A percentile compares a stretch with the other conserved stretches of the same genome.
Conservation (phyloP, 1,140 invertebrate genomes). For the Danaus melanippus region DNA sequence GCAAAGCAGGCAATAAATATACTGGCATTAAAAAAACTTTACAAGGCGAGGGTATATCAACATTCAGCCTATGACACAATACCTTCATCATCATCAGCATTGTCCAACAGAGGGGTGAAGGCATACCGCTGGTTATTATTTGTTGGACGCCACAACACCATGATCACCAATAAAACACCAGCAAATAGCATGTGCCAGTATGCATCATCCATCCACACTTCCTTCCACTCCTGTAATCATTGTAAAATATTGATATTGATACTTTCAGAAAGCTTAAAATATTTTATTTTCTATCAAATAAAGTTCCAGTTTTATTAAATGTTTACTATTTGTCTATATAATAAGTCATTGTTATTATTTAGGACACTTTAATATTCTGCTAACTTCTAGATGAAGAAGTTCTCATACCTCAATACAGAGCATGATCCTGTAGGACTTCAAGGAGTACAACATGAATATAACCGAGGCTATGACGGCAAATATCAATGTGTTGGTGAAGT, state of each 20-base stretch:
- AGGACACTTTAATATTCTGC: neutral
- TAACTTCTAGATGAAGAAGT: neutral
- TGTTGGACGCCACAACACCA: conserved; percentile 94
- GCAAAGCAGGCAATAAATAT: too few species aligned
- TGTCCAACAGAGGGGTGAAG: conserved; percentile 92
- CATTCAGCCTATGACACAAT: neutral
- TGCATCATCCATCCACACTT: conserved; percentile 93
- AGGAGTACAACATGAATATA: conserved; percentile 93
- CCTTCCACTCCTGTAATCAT: conserved; percentile 83
- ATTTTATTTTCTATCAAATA: too few species aligned
- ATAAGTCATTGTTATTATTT: too few species aligned
- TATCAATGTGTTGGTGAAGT: conserved; percentile 94
- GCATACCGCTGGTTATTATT: conserved; percentile 97
- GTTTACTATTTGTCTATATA: too few species aligned
- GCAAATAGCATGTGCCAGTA: conserved; percentile 96
- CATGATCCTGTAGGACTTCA: conserved; percentile 82
- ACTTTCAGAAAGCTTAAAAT: too few species aligned
- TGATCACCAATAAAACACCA: conserved; percentile 89
- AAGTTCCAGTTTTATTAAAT: too few species aligned
- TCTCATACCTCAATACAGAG: conserved; percentile 80
- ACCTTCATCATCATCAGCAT: conserved; percentile 85
- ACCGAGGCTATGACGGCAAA: conserved; percentile 91
- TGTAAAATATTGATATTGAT: too few species aligned
- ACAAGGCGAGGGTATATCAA: too few species aligned
- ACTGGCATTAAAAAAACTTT: too few species aligned